Conservation (phyloP, 2,888 invertebrate genomes). For the Catocala sponsa region DNA sequence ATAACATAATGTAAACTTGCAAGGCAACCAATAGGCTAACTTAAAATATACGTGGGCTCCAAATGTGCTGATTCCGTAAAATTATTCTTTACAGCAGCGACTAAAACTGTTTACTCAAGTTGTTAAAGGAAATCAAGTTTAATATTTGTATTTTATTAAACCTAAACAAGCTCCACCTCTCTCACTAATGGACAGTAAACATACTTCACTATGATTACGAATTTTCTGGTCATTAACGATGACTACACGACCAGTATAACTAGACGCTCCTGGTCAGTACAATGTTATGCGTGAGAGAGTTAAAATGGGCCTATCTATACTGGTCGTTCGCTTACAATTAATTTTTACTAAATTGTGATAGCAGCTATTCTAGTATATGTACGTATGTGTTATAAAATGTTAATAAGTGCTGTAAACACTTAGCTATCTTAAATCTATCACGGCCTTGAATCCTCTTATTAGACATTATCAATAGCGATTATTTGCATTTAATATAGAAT, state of each 20-base stretch:
- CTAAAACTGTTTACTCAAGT: constrained; percentile 13
- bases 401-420: constrained; percentile 74
- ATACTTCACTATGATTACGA: constrained; percentile 59
- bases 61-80: constrained; percentile 12
- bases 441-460: constrained; percentile 77
- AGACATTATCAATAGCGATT: constrained; percentile 57
- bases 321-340: constrained; percentile 49
- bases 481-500: constrained; percentile 46
- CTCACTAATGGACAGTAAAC: constrained; percentile 69
- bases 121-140: constrained; percentile 29
- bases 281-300: constrained; percentile 37
- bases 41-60: background rate
- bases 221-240: constrained; percentile 59
- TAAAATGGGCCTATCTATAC: constrained; percentile 45
- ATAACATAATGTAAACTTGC: background rate
- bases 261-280: constrained; percentile 38
- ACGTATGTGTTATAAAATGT: constrained; percentile 69
- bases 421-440: constrained; percentile 77
- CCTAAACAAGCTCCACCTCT: constrained; percentile 53
- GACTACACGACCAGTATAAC: constrained; percentile 48
- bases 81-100: constrained; percentile 13
- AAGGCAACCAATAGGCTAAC: background rate
- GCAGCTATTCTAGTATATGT: constrained; percentile 64
- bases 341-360: constrained; percentile 58
- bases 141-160: constrained; percentile 37